Conservation (phyloP, 2,113 vertebrate genomes). For the Channa maculata region DNA sequence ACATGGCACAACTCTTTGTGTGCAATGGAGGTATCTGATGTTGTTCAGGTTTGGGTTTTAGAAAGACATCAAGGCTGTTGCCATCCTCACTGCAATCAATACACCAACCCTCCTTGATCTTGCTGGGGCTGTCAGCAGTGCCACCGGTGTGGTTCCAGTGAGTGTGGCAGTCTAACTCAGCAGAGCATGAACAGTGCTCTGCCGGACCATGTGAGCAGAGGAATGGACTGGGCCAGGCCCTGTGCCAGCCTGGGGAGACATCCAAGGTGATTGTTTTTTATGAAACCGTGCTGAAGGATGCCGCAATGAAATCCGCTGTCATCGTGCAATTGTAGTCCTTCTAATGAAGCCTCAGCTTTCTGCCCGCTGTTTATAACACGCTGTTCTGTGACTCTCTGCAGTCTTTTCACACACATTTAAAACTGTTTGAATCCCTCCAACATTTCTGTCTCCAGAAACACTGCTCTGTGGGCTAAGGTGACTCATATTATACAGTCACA, state of each 20-base stretch:
- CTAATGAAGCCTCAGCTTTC: conserved; percentile 51
- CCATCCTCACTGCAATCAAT: conserved; percentile 3
- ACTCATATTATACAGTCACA: conserved; percentile 29
- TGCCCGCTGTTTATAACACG: conserved; percentile 40
- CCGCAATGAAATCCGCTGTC: conserved; percentile 63
- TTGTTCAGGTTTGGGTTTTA: conserved; percentile 27
- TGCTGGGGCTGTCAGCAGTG: conserved; percentile 23
- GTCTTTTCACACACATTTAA: conserved; percentile 33
- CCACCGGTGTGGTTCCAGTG: conserved; percentile 10
- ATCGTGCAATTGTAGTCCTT: conserved; percentile 35
- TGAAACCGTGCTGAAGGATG: conserved; percentile 43
- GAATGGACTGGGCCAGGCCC: conserved; percentile 24
- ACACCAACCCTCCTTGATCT: conserved; percentile 35
- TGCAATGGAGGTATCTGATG: conserved; percentile 10
- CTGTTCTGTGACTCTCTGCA: conserved; percentile 16
- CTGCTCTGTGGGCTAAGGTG: conserved; percentile 22
- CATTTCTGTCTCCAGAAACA: conserved; percentile 18
- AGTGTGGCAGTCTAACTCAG: conserved; percentile 1
- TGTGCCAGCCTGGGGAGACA: conserved; percentile 45
- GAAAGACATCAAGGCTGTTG: conserved; percentile 13
- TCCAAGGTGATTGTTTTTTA: conserved; percentile 56
- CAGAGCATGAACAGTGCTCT: conserved; percentile 14
- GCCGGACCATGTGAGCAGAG: not conserved
- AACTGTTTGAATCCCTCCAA: conserved; percentile 36
- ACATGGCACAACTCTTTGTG: conserved; percentile 19